phyloP scores from a whole-genome alignment of 2,888 invertebrate species.

The Agonopterix alstromeriana region DNA sequence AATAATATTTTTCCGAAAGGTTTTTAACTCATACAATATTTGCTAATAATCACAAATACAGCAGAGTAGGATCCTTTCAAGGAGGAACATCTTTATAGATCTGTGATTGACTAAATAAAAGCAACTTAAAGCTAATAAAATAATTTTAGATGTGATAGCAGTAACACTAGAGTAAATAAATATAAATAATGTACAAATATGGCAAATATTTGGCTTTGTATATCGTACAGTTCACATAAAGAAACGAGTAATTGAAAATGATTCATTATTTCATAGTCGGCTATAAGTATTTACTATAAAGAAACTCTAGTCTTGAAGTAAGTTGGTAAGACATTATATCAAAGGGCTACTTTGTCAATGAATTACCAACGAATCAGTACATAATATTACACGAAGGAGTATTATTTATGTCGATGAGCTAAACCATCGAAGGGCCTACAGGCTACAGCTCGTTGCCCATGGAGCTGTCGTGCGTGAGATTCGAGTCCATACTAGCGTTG shows the following conservation, averaged over 20 bases:
- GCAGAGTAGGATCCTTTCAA: conserved; percentile 59
- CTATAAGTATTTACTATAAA: not conserved
- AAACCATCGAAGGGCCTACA: conserved; percentile 26
- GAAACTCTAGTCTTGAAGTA: too few species aligned
- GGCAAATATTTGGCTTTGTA: conserved; percentile 76
- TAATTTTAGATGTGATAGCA: conserved; percentile 20
- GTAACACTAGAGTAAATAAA: conserved; percentile 47
- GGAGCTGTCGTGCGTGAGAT: conserved; percentile 83
- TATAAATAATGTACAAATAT: conserved; percentile 67
- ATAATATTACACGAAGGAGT: too few species aligned
- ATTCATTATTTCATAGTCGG: not conserved
- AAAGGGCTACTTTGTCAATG: too few species aligned
- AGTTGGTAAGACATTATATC: too few species aligned
- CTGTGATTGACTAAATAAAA: conserved; percentile 4
- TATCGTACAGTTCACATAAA: conserved; percentile 6
- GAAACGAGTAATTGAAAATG: not conserved
- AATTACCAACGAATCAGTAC: too few species aligned
- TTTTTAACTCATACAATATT: conserved; percentile 57
- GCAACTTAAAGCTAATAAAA: conserved; percentile 3
- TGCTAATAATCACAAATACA: conserved; percentile 57
- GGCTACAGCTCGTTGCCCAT: conserved; percentile 70
- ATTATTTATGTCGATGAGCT: not conserved
- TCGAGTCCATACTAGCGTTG: conserved; percentile 89
- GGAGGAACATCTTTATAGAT: conserved; percentile 10
- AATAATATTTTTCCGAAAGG: conserved; percentile 31